Conservation (phyloP, 2,888 invertebrate species). For the Drepanosiphum platanoidis region DNA sequence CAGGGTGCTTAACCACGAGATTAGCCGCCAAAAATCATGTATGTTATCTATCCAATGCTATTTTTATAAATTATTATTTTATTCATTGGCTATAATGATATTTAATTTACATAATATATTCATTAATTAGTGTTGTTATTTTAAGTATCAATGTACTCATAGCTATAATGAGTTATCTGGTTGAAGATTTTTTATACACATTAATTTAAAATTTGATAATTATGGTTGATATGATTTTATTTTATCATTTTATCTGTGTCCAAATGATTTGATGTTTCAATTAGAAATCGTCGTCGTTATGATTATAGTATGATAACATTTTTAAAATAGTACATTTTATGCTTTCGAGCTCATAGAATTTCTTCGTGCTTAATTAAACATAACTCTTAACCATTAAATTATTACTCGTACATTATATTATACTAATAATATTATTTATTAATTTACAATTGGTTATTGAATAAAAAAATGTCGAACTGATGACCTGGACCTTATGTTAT, state of each 20-base stretch:
- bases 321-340: background rate
- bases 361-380: no score
- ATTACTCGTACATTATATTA: no score
- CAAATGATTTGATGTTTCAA: background rate
- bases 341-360: background rate
- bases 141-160: background rate
- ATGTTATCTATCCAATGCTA: conserved; percentile 15
- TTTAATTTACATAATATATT: background rate
- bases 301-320: background rate
- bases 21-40: background rate
- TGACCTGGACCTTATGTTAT: no score
- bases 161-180: no score
- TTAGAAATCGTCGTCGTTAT: background rate
- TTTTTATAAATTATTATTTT: conserved; percentile 39
- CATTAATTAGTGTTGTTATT: no score
- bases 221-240: no score
- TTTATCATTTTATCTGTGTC: no score
- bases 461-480: no score
- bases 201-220: background rate
- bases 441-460: no score
- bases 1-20: background rate
- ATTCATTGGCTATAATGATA: conserved; percentile 8
- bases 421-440: no score
- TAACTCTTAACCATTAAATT: no score
- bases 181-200: background rate